Conservation (phyloP, 2,888 invertebrate species). For the Trachelus iudaicus region DNA sequence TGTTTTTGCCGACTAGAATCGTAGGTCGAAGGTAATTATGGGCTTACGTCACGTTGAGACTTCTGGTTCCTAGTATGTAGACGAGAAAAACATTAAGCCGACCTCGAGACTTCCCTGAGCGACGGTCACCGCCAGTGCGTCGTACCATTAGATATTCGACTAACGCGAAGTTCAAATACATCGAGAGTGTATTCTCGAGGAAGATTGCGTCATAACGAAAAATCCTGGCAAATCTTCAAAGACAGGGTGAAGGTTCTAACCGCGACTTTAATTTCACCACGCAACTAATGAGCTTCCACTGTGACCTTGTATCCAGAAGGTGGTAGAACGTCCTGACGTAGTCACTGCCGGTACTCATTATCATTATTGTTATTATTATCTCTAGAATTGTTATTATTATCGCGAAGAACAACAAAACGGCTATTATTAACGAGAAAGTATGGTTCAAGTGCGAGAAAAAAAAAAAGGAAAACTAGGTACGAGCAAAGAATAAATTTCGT, state of each 20-base stretch:
- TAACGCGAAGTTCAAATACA: background rate
- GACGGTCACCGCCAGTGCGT: background rate
- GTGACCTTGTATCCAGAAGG: background rate
- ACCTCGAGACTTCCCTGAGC: background rate
- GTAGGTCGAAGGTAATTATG: background rate
- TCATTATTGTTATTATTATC: background rate
- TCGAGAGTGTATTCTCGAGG: background rate
- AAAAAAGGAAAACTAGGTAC: background rate
- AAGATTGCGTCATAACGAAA: background rate
- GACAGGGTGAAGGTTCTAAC: background rate
- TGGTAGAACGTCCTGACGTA: background rate
- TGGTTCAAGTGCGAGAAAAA: background rate
- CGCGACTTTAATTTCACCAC: background rate
- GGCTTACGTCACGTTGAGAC: background rate
- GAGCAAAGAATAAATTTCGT: background rate
- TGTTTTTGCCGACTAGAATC: background rate
- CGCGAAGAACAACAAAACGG: background rate
- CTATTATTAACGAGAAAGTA: too few relatives aligned
- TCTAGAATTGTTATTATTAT: background rate
- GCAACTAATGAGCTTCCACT: background rate
- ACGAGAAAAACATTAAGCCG: background rate
- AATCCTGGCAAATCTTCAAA: background rate
- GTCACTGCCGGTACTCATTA: background rate
- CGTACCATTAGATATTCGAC: background rate
- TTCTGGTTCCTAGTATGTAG: background rate